Evolutionary conservation across 1,140 invertebrate genomes (phyloP), one percentile per base, ranked within the genome.

Genomic region (Macrocentrus cingulum): DNA sequence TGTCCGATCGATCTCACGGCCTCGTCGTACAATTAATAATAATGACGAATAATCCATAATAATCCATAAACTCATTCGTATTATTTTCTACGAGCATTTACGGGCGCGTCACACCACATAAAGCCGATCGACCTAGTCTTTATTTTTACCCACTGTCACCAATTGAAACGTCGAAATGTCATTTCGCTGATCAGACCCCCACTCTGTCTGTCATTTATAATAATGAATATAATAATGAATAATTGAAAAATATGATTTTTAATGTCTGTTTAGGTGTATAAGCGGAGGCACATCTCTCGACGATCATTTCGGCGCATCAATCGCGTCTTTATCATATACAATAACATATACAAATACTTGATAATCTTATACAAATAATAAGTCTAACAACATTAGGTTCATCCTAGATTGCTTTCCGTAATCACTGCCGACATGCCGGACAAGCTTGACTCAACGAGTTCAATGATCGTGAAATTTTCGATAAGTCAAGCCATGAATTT

Each of bases 291-390:
- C 46, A 37, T 36, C 44, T 51, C 29, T 48, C 46, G 60, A 56
- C 56, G n/a, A n/a, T n/a, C 25, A 54, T 55, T 63, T 65, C 67
- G 65, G 64, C 50, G 67, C 66, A 52, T 65, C 72, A 71, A 76
- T 64, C 64, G 64, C 52, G n/a, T n/a, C n/a, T n/a, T n/a, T n/a
- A n/a, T n/a, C 45, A 50, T 44, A 42, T 29, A 29, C 45, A n/a
- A 62, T 63, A 68, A 75, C 69, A 69, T 72, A 72, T 71, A 71
- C 67, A 70, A 49, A 61, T 76, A 71, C 65, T 67, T 63, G 62
- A 61, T 74, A 70, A 67, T 66, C 72, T 79, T 77, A n/a, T n/a
- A 77, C 64, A 79, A 77, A 76, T 77, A 74, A 76, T 76, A 76
- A 70, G 64, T 77, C 75, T 78, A 76, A 78, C 74, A 77, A 74